A percentile compares a stretch with the other conserved stretches of the same genome.
Conservation (phyloP, 2,113 vertebrate species). For the Eublepharis macularius region DNA sequence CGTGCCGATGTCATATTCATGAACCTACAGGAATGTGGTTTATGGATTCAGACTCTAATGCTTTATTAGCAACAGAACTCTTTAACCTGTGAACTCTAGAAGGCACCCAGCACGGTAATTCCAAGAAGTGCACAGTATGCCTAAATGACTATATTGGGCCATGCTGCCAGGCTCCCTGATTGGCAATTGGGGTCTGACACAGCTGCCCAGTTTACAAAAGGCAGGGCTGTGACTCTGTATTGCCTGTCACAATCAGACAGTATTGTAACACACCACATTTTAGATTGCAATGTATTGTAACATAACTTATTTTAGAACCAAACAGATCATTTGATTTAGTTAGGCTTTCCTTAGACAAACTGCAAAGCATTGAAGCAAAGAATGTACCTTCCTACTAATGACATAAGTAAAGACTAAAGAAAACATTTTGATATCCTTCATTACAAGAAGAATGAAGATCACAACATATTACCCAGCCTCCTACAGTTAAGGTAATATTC, state of each 20-base stretch:
- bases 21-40: not conserved
- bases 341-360: slow-evolving; percentile 19
- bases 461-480: no score
- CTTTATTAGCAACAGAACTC: slow-evolving; percentile 14
- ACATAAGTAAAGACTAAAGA: not conserved
- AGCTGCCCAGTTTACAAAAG: no score
- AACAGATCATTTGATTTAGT: not conserved
- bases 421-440: not conserved
- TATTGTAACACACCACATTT: slow-evolving; percentile 25
- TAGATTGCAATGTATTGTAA: slow-evolving; percentile 4
- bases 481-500: no score
- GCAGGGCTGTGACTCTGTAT: not conserved
- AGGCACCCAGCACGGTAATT: slow-evolving; percentile 27
- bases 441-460: not conserved
- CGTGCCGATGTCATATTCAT: not conserved
- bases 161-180: not conserved
- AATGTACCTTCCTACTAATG: not conserved
- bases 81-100: not conserved
- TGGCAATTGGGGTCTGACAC: no score
- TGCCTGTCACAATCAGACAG: not conserved
- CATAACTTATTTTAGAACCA: slow-evolving; percentile 19
- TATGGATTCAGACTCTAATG: not conserved
- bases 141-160: no score
- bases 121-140: not conserved
- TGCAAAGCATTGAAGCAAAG: not conserved